Evolutionary conservation across 2,797 vertebrate genomes (phyloP), one percentile per base, ranked within the genome.

Genomic region (Parauchenoglanis punctatus): DNA sequence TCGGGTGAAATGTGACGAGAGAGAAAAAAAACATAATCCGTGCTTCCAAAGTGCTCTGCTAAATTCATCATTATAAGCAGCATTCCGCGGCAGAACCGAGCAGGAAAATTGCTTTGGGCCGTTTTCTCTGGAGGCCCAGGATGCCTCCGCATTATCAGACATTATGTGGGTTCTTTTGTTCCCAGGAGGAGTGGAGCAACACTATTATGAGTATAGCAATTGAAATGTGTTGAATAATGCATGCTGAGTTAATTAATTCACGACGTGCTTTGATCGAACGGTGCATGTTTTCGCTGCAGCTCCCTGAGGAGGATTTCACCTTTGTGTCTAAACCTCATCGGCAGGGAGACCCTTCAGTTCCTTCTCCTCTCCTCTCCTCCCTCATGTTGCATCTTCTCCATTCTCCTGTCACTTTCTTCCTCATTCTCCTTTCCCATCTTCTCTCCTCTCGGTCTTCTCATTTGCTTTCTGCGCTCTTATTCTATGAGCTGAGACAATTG

Each of bases 201-300:
- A 91, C 88, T 87, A 90, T 92, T 91, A 91, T 90, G 84, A 89
- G 88, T 87, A 91, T 86, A 88, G 90, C 84, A 83, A 90, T 88
- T 89, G 85, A 93, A 90, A 91, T 58, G 83, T 86, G 88, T 88
- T 92, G 92, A 93, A 95, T 92, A 93, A 95, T 94, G 93, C 91
- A 94, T 95, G 93, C 92, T 91, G 91, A 84, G 91, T 92, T 94
- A 94, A 93, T 92, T 91, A 91, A 93, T 92, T 93, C 94, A 91
- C 90, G 89, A 92, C 93, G 91, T 91, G 89, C 94, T 92, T 94
- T 93, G 93, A 95, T 93, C 92, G 92, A 95, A 93, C 92, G 88
- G 93, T 93, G 93, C 94, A 91, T 92, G 92, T 95, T 89, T 93
- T 92, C 87, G 87, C 85, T 77, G 81, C 85, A 61, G 87, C 90